These are phyloP conservation scores for Leucoma salicis DNA, from an alignment of 2,888 invertebrate species.

Conservation along the genomic window DNA sequence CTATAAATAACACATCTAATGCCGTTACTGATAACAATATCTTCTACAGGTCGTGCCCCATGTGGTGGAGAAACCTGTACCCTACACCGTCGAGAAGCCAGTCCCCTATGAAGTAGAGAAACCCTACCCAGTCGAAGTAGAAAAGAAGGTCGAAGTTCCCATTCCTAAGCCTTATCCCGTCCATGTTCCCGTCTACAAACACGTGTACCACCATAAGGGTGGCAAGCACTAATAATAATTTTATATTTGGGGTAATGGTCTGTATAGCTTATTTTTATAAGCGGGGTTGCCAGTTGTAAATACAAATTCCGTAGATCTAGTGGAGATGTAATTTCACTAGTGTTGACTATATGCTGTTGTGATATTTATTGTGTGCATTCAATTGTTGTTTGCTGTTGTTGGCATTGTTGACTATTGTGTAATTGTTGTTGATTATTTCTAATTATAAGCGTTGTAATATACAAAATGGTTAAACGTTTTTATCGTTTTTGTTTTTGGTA, in stretches of 20 bases:
- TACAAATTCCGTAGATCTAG: slow-evolving; percentile 58
- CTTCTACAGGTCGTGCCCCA: slow-evolving; percentile 83
- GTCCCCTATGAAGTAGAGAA: slow-evolving; percentile 87
- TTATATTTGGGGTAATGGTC: slow-evolving; percentile 10
- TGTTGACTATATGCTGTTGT: slow-evolving; percentile 64
- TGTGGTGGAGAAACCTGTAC: slow-evolving; percentile 87
- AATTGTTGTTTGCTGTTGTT: slow-evolving; percentile 64
- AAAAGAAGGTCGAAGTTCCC: slow-evolving; percentile 87
- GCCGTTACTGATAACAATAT: not conserved
- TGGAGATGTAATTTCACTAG: slow-evolving; percentile 60
- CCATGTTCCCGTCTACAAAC: slow-evolving; percentile 88
- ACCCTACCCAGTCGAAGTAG: slow-evolving; percentile 88
- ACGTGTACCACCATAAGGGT: slow-evolving; percentile 85
- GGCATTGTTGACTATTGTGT: slow-evolving; percentile 78
- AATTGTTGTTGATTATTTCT: slow-evolving; percentile 68
- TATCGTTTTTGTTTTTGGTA: slow-evolving; percentile 2
- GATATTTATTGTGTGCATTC: slow-evolving; percentile 80
- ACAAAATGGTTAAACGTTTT: slow-evolving; percentile 15
- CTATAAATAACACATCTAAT: no score
- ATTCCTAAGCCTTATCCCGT: slow-evolving; percentile 88
- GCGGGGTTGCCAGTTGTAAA: slow-evolving; percentile 58
- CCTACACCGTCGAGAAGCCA: slow-evolving; percentile 88
- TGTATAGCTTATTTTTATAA: slow-evolving; percentile 33
- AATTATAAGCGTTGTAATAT: slow-evolving; percentile 41
- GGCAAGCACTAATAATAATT: slow-evolving; percentile 68